These are phyloP conservation scores for Dynastes maya DNA, from an alignment of 2,888 invertebrate genomes.

Conservation along the genomic window DNA sequence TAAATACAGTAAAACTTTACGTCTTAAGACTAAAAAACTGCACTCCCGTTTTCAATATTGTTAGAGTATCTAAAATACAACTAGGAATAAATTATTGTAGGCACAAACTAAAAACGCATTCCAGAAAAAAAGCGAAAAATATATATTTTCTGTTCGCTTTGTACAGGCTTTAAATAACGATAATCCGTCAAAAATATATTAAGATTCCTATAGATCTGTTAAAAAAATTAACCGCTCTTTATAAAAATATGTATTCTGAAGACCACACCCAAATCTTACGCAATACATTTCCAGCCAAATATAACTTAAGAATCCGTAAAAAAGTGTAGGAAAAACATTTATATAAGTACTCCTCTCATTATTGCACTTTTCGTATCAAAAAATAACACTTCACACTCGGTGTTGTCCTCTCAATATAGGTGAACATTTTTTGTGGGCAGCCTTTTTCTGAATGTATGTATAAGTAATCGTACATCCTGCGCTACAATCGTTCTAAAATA, in stretches of 20 bases:
- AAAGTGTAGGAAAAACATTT: constrained; percentile 24
- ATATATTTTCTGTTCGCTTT: too few species aligned
- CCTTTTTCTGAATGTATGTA: not conserved
- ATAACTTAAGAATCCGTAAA: constrained; percentile 13
- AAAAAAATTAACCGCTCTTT: constrained; percentile 19
- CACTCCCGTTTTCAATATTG: constrained; percentile 30
- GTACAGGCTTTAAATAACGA: too few species aligned
- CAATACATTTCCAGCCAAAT: constrained; percentile 19
- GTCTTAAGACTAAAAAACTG: constrained; percentile 20
- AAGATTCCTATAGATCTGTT: not conserved
- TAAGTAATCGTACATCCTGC: constrained; percentile 34
- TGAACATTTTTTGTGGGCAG: not conserved
- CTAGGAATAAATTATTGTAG: not conserved
- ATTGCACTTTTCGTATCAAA: constrained; percentile 39
- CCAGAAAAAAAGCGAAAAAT: constrained; percentile 7
- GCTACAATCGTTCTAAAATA: constrained; percentile 49
- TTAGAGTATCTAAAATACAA: constrained; percentile 10
- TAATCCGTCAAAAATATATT: constrained; percentile 3
- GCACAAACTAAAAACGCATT: constrained; percentile 18
- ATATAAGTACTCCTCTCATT: constrained; percentile 28
- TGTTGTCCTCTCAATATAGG: constrained; percentile 15
- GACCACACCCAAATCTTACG: constrained; percentile 41
- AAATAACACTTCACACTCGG: constrained; percentile 47
- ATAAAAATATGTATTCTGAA: not conserved
- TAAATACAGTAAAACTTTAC: constrained; percentile 24